Percentiles rank a stretch among this genome's conserved stretches.
Evolutionary conservation across 1,140 invertebrate genomes (phyloP).

Genomic region (Sipha flava): DNA sequence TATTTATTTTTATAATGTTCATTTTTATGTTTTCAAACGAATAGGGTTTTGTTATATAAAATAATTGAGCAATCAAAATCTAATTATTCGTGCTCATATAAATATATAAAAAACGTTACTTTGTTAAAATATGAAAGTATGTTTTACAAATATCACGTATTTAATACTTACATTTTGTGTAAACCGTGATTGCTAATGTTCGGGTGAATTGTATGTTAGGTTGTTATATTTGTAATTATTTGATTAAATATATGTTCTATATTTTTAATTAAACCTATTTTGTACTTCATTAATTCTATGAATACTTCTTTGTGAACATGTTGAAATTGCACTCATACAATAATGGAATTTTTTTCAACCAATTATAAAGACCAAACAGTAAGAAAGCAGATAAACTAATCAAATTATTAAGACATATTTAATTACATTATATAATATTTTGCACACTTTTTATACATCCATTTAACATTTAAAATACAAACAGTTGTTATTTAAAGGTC

Average conservation of each 20-base stretch:
- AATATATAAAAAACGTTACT: too few relatives aligned
- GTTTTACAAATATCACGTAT: background rate
- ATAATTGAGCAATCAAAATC: background rate
- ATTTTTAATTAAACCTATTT: background rate
- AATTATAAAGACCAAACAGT: too few relatives aligned
- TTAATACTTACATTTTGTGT: background rate
- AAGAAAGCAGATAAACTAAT: too few relatives aligned
- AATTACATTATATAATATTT: too few relatives aligned
- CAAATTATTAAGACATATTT: too few relatives aligned
- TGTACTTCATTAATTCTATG: background rate
- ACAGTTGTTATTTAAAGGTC: too few relatives aligned
- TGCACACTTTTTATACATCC: too few relatives aligned
- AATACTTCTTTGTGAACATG: too few relatives aligned
- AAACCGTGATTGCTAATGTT: background rate
- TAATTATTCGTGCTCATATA: background rate
- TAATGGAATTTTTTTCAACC: too few relatives aligned
- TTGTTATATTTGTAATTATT: background rate
- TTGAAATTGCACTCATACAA: too few relatives aligned
- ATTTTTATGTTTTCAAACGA: background rate
- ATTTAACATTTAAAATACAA: too few relatives aligned
- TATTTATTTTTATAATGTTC: background rate
- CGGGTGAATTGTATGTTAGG: background rate
- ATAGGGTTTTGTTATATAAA: background rate
- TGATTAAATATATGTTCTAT: conserved; percentile 14
- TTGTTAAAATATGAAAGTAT: background rate